Conservation (phyloP, 2,113 vertebrate genomes). For the Cyphomyrus discorhynchus region DNA sequence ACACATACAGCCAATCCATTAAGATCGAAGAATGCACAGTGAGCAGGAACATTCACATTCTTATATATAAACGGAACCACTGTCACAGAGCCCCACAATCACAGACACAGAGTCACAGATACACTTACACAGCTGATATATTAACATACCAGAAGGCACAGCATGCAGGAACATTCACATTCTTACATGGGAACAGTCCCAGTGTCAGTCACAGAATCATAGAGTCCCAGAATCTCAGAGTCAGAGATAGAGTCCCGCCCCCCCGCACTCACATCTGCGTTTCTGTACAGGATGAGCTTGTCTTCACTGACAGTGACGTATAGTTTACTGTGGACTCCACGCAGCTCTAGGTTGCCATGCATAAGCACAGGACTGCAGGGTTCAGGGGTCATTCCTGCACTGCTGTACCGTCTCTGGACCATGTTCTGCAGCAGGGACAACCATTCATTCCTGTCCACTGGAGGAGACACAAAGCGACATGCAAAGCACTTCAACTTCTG, state of each 20-base stretch:
- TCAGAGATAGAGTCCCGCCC: background rate
- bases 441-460: conserved; percentile 66
- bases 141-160: background rate
- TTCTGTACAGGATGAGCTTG: conserved; percentile 71
- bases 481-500: background rate
- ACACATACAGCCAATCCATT: background rate
- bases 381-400: background rate
- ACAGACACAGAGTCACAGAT: conserved; percentile 8
- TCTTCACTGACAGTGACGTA: conserved; percentile 56
- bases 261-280: conserved; percentile 52
- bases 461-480: background rate
- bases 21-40: background rate
- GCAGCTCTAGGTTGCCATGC: conserved; percentile 63
- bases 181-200: background rate
- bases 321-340: conserved; percentile 64
- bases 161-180: background rate
- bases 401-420: background rate
- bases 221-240: background rate
- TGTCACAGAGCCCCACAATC: background rate
- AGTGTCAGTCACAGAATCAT: background rate
- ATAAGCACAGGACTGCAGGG: conserved; percentile 29
- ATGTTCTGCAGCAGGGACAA: conserved; percentile 54
- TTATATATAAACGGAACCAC: background rate
- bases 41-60: background rate
- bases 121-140: background rate